These are phyloP conservation scores for Pyrocoelia pectoralis DNA, from an alignment of 2,888 invertebrate species.

Conservation along the genomic window DNA sequence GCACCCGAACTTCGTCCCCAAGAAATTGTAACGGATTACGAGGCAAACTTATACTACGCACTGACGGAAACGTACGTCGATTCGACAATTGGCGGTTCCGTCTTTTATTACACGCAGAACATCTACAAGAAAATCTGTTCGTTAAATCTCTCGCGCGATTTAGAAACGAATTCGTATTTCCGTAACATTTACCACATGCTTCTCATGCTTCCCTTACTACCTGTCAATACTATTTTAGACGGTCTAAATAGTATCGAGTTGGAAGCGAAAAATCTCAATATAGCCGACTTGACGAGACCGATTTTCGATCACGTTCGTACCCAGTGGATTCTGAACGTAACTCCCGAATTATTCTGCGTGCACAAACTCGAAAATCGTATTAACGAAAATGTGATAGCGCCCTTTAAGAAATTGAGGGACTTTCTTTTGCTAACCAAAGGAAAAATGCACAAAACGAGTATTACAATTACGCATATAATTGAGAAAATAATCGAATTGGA, in stretches of 20 bases:
- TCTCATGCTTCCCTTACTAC: conserved; percentile 56
- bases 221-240: conserved; percentile 55
- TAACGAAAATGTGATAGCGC: conserved; percentile 56
- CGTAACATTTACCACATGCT: conserved; percentile 56
- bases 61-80: conserved; percentile 53
- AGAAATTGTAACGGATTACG: conserved; percentile 57
- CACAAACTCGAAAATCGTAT: conserved; percentile 56
- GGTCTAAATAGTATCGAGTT: conserved; percentile 52
- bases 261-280: conserved; percentile 50
- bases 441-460: conserved; percentile 44
- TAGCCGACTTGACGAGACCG: conserved; percentile 42
- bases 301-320: conserved; percentile 50
- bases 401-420: conserved; percentile 56
- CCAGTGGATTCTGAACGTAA: conserved; percentile 55
- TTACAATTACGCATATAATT: conserved; percentile 47
- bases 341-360: conserved; percentile 55
- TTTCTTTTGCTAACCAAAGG: conserved; percentile 52
- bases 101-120: conserved; percentile 56
- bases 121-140: conserved; percentile 56
- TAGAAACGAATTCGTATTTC: conserved; percentile 54
- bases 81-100: conserved; percentile 55
- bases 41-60: conserved; percentile 55
- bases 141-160: conserved; percentile 49
- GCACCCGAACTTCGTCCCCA: conserved; percentile 52
- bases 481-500: conserved; percentile 56